These are phyloP conservation scores for Megathymus violae DNA, from an alignment of 1,140 invertebrate genomes.

Conservation along the genomic window DNA sequence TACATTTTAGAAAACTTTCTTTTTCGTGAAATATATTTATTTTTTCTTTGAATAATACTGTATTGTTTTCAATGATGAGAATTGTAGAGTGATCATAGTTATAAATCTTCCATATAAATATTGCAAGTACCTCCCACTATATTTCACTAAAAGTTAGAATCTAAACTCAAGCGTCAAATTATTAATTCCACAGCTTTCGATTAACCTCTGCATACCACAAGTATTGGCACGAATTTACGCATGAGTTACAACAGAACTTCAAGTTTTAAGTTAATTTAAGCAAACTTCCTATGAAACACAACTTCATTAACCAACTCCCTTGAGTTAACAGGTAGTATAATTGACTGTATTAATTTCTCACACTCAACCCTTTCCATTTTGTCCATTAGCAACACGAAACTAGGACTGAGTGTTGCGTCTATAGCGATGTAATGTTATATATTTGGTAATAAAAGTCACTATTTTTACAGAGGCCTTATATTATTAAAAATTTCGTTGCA, in stretches of 20 bases:
- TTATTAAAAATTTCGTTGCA: neutral
- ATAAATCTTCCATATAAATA: too few relatives aligned
- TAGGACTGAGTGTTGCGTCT: neutral
- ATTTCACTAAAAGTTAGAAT: neutral
- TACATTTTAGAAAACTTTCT: too few relatives aligned
- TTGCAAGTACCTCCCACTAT: too few relatives aligned
- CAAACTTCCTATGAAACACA: conserved; percentile 4
- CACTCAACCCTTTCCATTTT: conserved; percentile 24
- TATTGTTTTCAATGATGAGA: too few relatives aligned
- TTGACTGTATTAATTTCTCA: conserved; percentile 24
- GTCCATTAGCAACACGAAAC: conserved; percentile 27
- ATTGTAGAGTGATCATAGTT: too few relatives aligned
- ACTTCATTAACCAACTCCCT: conserved; percentile 11
- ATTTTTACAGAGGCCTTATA: neutral
- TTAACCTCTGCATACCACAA: neutral
- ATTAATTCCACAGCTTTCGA: neutral
- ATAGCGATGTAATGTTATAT: conserved; percentile 5
- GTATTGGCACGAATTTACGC: neutral
- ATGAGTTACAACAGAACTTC: neutral
- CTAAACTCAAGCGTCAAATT: neutral
- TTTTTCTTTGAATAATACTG: too few relatives aligned
- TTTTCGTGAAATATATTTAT: too few relatives aligned
- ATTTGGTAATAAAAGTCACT: neutral
- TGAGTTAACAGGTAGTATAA: conserved; percentile 18
- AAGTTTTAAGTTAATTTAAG: conserved; percentile 11